phyloP scores from a whole-genome alignment of 1,140 invertebrate genomes.

The Bombus waltoni region DNA sequence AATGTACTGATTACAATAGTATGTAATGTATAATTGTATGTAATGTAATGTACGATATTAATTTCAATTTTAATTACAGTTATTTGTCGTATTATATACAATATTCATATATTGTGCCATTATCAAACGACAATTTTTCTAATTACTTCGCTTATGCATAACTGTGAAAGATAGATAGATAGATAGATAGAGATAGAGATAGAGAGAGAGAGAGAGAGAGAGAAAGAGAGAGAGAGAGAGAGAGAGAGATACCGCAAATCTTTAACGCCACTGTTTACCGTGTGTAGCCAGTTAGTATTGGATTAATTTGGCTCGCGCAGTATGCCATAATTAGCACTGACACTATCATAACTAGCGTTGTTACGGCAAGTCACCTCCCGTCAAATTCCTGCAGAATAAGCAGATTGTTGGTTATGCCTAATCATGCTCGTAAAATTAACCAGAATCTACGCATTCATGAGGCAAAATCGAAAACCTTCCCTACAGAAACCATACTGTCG shows the following conservation, averaged over 20 bases:
- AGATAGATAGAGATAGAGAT: background rate
- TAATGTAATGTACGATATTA: no score
- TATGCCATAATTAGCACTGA: slow-evolving; percentile 46
- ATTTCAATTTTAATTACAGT: background rate
- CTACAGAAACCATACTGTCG: background rate
- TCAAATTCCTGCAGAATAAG: slow-evolving; percentile 27
- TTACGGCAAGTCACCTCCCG: slow-evolving; percentile 3
- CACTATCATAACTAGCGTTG: slow-evolving; percentile 41
- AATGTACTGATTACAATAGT: no score
- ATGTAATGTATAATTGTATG: no score
- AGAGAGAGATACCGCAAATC: background rate
- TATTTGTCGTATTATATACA: background rate
- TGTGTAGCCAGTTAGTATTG: slow-evolving; percentile 13
- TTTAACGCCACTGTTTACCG: slow-evolving; percentile 5
- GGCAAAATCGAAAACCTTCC: background rate
- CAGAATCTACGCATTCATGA: background rate
- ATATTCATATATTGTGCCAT: no score
- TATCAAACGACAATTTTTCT: background rate
- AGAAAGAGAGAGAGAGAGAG: no score
- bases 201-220: background rate
- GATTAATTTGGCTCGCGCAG: slow-evolving; percentile 23
- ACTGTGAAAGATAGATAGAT: fast-evolving
- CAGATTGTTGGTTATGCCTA: slow-evolving; percentile 34
- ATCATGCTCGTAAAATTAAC: slow-evolving; percentile 17
- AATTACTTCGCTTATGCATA: no score